phyloP scores from a whole-genome alignment of 2,888 invertebrate species.

The Tridacna crocea region DNA sequence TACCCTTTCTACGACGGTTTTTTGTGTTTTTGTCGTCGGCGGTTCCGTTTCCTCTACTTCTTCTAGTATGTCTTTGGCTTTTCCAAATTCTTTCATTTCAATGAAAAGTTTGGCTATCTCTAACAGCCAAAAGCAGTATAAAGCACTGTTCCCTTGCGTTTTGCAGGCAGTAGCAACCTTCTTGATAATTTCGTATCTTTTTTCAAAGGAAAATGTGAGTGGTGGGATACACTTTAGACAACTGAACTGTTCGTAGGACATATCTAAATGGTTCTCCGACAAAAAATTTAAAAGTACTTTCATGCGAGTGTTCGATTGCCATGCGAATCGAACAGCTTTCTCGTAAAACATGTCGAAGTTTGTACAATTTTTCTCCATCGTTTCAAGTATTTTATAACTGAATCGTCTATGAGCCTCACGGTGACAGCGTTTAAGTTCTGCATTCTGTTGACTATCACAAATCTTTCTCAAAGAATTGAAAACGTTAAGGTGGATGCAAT shows the following conservation, averaged over 20 bases:
- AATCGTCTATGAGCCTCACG: background rate
- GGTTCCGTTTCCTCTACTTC: too few relatives aligned
- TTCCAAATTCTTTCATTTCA: background rate
- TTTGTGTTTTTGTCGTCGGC: background rate
- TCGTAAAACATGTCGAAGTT: slow-evolving; percentile 6
- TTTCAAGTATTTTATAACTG: background rate
- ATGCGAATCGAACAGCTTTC: background rate
- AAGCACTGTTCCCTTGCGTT: background rate
- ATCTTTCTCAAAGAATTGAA: background rate
- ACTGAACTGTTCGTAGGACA: background rate
- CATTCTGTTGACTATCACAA: background rate
- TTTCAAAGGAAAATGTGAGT: background rate
- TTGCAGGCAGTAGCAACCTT: background rate
- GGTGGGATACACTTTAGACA: background rate
- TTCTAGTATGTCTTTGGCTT: background rate
- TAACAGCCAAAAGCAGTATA: background rate
- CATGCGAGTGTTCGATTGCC: background rate
- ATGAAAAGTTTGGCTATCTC: background rate
- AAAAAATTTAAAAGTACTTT: slow-evolving; percentile 5
- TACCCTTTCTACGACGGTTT: too few relatives aligned
- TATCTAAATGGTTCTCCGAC: background rate
- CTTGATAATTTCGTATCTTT: background rate
- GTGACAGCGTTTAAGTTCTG: background rate
- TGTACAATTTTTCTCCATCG: background rate
- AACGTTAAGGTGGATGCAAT: background rate